A percentile compares a stretch with the other conserved stretches of the same genome.
Conservation (phyloP, 2,888 invertebrate genomes). For the Ceratothoa steindachneri region DNA sequence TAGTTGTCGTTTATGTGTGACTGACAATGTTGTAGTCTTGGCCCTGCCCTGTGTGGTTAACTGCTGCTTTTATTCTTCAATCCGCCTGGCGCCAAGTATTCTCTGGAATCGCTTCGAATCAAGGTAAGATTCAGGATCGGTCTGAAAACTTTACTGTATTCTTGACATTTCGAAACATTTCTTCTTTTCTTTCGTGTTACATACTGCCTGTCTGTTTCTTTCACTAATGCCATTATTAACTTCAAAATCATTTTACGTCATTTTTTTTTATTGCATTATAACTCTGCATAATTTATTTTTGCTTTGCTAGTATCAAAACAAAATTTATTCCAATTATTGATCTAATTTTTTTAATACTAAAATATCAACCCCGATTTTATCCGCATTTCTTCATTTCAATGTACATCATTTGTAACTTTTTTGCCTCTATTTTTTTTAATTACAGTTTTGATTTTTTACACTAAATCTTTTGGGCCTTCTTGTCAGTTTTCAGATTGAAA, state of each 20-base stretch:
- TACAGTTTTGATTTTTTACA: too few species aligned
- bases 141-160: slow-evolving; percentile 2
- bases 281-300: too few species aligned
- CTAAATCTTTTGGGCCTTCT: too few species aligned
- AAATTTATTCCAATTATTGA: too few species aligned
- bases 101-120: slow-evolving; percentile 17
- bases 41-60: slow-evolving; percentile 8
- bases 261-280: neutral
- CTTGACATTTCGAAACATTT: neutral
- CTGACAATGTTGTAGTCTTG: slow-evolving; percentile 11
- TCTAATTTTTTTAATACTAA: too few species aligned
- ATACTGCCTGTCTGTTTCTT: too few species aligned
- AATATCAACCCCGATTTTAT: too few species aligned
- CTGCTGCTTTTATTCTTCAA: neutral
- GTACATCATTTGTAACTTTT: too few species aligned
- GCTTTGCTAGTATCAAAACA: neutral
- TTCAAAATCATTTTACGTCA: neutral
- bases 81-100: neutral
- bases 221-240: too few species aligned
- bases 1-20: slow-evolving; percentile 5
- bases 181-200: neutral
- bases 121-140: slow-evolving; percentile 13
- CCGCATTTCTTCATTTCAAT: too few species aligned
- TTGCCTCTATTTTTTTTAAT: too few species aligned
- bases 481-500: too few species aligned